A percentile compares a stretch with the other conserved stretches of the same genome.
Evolutionary conservation across 1,140 invertebrate species (phyloP).

Genomic region (Lepidurus apus): DNA sequence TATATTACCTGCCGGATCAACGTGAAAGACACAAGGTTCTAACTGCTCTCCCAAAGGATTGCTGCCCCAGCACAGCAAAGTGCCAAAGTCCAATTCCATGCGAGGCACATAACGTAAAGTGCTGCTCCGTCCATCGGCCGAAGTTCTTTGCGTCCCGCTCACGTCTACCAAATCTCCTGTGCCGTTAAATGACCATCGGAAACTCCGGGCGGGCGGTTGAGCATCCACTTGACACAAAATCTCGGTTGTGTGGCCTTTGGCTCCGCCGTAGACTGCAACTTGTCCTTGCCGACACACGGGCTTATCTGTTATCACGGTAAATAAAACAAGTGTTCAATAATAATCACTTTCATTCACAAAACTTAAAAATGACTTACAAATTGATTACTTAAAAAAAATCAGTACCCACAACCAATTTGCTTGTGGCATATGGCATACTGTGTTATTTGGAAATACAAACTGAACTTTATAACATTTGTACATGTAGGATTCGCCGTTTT

Average conservation of each 20-base stretch:
- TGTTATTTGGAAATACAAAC: not conserved
- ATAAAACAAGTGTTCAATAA: not conserved
- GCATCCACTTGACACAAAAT: slow-evolving; percentile 39
- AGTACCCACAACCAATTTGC: not conserved
- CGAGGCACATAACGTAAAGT: slow-evolving; percentile 41
- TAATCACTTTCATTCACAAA: not conserved
- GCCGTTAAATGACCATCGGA: slow-evolving; percentile 39
- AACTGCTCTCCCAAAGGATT: slow-evolving; percentile 42
- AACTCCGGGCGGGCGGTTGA: slow-evolving; percentile 37
- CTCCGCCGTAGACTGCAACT: slow-evolving; percentile 45
- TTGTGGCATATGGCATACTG: not conserved
- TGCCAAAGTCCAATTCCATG: slow-evolving; percentile 43
- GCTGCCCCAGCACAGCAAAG: slow-evolving; percentile 44
- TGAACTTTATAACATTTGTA: not conserved
- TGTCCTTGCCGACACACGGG: slow-evolving; percentile 73
- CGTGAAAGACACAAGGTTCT: slow-evolving; percentile 43
- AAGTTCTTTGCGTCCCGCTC: slow-evolving; percentile 34
- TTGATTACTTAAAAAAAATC: not conserved
- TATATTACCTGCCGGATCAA: slow-evolving; percentile 44
- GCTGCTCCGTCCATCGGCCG: slow-evolving; percentile 40
- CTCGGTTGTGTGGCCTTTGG: slow-evolving; percentile 32
- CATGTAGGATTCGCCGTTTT: not conserved
- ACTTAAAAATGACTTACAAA: not conserved
- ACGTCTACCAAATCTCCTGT: slow-evolving; percentile 36
- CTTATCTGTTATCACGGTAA: slow-evolving; percentile 33